phyloP scores from a whole-genome alignment of 2,113 vertebrate species.

The Rousettus leschenaultii region DNA sequence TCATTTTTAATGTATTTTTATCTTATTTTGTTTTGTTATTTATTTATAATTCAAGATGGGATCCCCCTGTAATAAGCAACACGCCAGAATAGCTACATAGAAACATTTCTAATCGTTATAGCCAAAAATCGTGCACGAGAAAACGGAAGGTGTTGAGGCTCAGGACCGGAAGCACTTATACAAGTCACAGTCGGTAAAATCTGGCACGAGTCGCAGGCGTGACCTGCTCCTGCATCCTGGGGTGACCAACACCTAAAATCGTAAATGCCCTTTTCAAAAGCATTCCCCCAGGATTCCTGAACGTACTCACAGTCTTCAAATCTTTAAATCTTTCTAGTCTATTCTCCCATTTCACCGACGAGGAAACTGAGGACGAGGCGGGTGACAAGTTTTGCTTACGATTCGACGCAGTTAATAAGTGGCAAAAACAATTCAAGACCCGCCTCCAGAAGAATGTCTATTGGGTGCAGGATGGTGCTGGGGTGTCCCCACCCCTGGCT shows the following conservation, averaged over 20 bases:
- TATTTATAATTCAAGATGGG: not conserved
- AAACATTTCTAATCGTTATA: not conserved
- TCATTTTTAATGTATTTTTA: not conserved
- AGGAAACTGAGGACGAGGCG: not conserved
- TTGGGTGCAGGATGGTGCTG: not conserved
- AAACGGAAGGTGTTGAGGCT: rapidly evolving
- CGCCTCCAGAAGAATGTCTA: not conserved
- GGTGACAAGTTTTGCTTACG: not conserved
- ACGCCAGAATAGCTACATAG: not conserved
- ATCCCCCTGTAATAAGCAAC: not conserved
- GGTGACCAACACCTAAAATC: not conserved
- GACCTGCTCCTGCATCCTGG: no score
- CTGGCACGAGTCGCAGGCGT: not conserved
- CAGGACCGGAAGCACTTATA: rapidly evolving
- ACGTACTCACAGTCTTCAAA: not conserved
- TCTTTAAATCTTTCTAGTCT: not conserved
- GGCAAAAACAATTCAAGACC: not conserved
- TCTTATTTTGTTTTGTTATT: not conserved
- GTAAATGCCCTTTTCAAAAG: not conserved
- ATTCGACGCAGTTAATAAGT: not conserved
- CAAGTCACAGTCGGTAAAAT: not conserved
- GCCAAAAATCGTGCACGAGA: not conserved
- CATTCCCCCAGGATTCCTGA: not conserved
- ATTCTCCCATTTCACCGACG: not conserved
- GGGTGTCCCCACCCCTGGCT: not conserved